These are phyloP conservation scores for Rhipidura dahli DNA, from an alignment of 2,113 vertebrate species.

Conservation along the genomic window DNA sequence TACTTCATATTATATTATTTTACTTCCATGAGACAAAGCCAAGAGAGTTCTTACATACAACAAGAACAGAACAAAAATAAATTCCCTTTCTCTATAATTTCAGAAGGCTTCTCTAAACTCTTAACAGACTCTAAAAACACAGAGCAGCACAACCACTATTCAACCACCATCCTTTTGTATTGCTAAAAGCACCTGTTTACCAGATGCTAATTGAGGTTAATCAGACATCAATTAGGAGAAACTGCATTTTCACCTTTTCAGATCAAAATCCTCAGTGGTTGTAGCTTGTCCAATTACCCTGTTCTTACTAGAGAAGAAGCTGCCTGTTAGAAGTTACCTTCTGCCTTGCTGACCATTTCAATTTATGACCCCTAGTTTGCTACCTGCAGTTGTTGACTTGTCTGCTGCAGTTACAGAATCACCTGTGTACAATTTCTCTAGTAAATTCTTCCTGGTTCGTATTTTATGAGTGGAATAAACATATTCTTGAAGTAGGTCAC, in stretches of 20 bases:
- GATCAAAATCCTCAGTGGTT: neutral
- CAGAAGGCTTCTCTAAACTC: neutral
- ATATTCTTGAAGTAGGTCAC: neutral
- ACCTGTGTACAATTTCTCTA: neutral
- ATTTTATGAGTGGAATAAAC: neutral
- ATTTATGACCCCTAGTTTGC: rapidly evolving
- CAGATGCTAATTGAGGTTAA: constrained; percentile 19
- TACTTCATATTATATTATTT: neutral
- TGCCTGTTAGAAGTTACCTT: neutral
- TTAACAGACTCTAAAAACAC: neutral
- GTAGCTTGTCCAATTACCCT: neutral
- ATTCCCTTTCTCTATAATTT: neutral
- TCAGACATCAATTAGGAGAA: constrained; percentile 51
- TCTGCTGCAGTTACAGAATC: neutral
- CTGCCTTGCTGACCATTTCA: neutral
- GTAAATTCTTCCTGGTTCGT: neutral
- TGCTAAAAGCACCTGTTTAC: neutral
- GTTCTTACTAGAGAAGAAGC: neutral
- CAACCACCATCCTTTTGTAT: neutral
- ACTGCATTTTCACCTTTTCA: constrained; percentile 52
- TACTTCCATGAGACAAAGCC: neutral
- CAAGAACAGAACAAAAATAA: neutral
- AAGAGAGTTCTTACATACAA: neutral
- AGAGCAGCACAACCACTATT: neutral
- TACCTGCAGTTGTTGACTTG: neutral